Percentiles rank a stretch among this genome's conserved stretches.
Evolutionary conservation across 2,113 vertebrate species (phyloP).

Genomic region (Chiloscyllium plagiosum): DNA sequence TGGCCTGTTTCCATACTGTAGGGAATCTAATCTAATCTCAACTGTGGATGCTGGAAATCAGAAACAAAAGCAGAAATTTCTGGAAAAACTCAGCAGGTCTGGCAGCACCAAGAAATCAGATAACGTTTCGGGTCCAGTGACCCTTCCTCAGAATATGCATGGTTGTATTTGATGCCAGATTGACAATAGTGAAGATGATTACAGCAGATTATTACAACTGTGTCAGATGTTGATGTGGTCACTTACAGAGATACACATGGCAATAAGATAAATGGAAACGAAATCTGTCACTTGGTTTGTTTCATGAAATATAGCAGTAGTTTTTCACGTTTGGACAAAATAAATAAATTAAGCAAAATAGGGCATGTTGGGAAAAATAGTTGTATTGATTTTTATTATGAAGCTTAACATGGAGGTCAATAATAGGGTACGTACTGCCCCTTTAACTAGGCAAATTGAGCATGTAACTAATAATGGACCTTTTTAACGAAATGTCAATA

Average conservation of each 20-base stretch:
- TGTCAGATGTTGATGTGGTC: background rate
- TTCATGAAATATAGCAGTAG: background rate
- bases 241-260: background rate
- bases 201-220: background rate
- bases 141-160: too few relatives aligned
- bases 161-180: background rate
- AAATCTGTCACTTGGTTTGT: background rate
- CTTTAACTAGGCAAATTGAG: slow-evolving; percentile 23
- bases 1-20: too few relatives aligned
- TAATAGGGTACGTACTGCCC: background rate
- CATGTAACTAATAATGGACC: background rate
- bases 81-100: too few relatives aligned
- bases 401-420: background rate
- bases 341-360: background rate
- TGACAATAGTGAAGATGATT: background rate
- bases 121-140: too few relatives aligned
- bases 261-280: too few relatives aligned
- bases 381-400: background rate
- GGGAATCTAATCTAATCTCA: too few relatives aligned
- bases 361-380: too few relatives aligned
- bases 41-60: too few relatives aligned
- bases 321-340: background rate
- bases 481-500: slow-evolving; percentile 33
- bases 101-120: too few relatives aligned
- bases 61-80: too few relatives aligned